Percentiles rank a stretch among this genome's conserved stretches.
Conservation (phyloP, 2,113 vertebrate genomes). For the Amphilophus citrinellus region DNA sequence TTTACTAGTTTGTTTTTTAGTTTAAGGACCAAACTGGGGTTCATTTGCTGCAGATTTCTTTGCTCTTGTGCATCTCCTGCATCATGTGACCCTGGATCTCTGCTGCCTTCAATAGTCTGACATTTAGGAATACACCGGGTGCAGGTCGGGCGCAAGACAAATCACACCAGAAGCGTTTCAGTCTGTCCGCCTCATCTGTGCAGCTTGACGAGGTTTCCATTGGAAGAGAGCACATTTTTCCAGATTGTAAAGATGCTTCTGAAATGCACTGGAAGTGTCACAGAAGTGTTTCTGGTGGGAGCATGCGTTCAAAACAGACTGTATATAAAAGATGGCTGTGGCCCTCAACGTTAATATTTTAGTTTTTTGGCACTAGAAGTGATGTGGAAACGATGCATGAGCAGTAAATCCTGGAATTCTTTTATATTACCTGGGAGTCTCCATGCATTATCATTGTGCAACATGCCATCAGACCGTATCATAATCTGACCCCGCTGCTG, state of each 20-base stretch:
- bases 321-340: not conserved
- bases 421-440: not conserved
- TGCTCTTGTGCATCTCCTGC: not conserved
- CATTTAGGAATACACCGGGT: not conserved
- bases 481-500: no score
- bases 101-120: not conserved
- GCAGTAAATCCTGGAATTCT: not conserved
- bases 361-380: not conserved
- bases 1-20: not conserved
- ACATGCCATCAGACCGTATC: not conserved
- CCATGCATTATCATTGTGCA: no score
- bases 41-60: constrained; percentile 7
- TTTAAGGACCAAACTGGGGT: constrained; percentile 66
- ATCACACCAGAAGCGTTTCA: not conserved
- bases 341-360: not conserved
- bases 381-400: rapidly evolving
- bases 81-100: not conserved
- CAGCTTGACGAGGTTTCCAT: no score
- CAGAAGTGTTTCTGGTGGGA: no score
- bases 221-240: no score
- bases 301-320: not conserved
- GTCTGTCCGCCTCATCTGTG: not conserved
- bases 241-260: no score
- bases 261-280: no score
- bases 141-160: not conserved